phyloP scores from a whole-genome alignment of 1,140 invertebrate genomes.

The Doryteuthis pealeii region DNA sequence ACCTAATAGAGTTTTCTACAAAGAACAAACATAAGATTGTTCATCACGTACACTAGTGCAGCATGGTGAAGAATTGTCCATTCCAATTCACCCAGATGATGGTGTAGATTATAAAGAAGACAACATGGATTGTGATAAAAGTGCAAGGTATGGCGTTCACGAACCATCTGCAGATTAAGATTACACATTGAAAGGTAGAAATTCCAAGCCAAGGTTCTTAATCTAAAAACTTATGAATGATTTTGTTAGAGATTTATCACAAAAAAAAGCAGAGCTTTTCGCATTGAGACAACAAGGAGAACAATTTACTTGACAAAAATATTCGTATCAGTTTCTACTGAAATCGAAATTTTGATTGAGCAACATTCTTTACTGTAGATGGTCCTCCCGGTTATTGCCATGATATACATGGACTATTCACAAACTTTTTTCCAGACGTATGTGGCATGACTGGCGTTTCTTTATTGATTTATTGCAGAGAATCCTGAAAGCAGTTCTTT shows the following conservation, averaged over 20 bases:
- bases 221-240: no score
- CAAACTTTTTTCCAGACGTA: background rate
- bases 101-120: background rate
- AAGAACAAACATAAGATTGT: no score
- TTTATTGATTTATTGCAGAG: background rate
- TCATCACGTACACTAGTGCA: background rate
- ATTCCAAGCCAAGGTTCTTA: background rate
- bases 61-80: background rate
- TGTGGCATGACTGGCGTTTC: background rate
- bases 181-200: background rate
- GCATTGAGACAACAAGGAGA: background rate
- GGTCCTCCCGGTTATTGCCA: background rate
- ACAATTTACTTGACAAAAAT: background rate
- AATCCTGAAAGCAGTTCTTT: background rate
- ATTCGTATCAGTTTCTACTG: background rate
- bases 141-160: background rate
- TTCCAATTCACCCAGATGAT: background rate
- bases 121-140: background rate
- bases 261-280: background rate
- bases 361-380: background rate
- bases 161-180: background rate
- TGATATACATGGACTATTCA: no score
- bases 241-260: background rate
- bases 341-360: background rate
- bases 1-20: no score